Percentiles rank a stretch among this genome's conserved stretches.
phyloP scores from a whole-genome alignment of 2,888 invertebrate species.

The Zhengitettix transpicula region DNA sequence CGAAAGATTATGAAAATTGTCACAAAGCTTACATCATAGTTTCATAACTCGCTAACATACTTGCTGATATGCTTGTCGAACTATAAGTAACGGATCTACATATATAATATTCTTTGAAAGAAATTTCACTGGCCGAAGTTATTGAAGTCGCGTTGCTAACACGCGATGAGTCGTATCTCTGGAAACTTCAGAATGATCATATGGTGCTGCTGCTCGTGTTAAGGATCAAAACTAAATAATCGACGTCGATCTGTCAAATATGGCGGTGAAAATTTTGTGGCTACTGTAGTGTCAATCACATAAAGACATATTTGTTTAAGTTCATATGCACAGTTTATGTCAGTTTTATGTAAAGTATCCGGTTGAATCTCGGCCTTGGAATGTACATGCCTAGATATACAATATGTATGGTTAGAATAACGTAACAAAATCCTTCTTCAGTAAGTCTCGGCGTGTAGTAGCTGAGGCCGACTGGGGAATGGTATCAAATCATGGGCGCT shows the following conservation, averaged over 20 bases:
- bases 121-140: too few relatives aligned
- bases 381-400: neutral
- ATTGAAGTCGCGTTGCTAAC: too few relatives aligned
- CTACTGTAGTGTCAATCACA: slow-evolving; percentile 9
- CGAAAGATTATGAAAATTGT: too few relatives aligned
- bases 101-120: too few relatives aligned
- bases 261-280: slow-evolving; percentile 24
- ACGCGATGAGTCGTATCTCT: neutral
- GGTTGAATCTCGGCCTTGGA: neutral
- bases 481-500: slow-evolving; percentile 59
- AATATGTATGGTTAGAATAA: slow-evolving; percentile 9
- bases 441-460: slow-evolving; percentile 21
- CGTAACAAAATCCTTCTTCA: slow-evolving; percentile 19
- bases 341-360: neutral
- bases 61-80: too few relatives aligned
- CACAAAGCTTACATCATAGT: too few relatives aligned
- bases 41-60: too few relatives aligned
- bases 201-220: slow-evolving; percentile 11
- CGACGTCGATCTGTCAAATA: slow-evolving; percentile 37
- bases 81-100: too few relatives aligned
- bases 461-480: slow-evolving; percentile 18
- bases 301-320: slow-evolving; percentile 12
- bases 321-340: neutral
- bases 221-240: slow-evolving; percentile 29
- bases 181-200: neutral